Base-by-base conservation (phyloP, 2,113 vertebrate species). In the Thunnus maccoyii region DNA sequence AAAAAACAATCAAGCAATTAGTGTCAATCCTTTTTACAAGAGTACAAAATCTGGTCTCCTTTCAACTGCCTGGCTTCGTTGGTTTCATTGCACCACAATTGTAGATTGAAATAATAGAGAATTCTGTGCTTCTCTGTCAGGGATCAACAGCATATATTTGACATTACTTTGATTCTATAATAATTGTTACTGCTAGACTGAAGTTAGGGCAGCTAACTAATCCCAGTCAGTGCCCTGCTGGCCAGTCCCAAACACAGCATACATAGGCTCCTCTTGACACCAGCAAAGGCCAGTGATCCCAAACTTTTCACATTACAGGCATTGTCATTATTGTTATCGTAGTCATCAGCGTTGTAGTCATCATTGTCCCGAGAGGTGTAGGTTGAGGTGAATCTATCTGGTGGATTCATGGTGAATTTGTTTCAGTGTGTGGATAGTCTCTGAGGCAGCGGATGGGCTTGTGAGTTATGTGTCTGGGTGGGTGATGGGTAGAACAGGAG, bases 301-400 rank as follows among this genome's bases (percentile, higher is more conserved):
- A 80, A 82, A 82, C 56, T 72, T 88, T 92, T 94, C 93, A 92
- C 92, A 93, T 93, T 92, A 86, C 66, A 92, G 91, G 89, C 82
- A 89, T 86, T 78, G 65, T 89, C 76, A 71, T 69, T 20, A 41
- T 86, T 30, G 17, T 88, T 61, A 36, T 87, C 27, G 44, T 78
- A 30, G 47, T 47, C 36, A 69, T 80, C 66, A 67, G 75, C 20
- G 1, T 66, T 17, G 77, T 85, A 36, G 25, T 64, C 30, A 4
- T 80, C 71, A 61, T 82, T 16, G 3, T 83, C 47, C 52, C 5
- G 4, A 58, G 48, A 54, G 58, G 20, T 61, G 60, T 17, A 12
- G 32, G 44, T 50, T 25, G 27, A 75, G 58, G 16, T 17, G 72
- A 36, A n/a, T 10, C 6, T 56, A 2, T 60, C 32, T 13, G 14